Conservation (phyloP, 2,113 vertebrate genomes). For the Hipposideros armiger region DNA sequence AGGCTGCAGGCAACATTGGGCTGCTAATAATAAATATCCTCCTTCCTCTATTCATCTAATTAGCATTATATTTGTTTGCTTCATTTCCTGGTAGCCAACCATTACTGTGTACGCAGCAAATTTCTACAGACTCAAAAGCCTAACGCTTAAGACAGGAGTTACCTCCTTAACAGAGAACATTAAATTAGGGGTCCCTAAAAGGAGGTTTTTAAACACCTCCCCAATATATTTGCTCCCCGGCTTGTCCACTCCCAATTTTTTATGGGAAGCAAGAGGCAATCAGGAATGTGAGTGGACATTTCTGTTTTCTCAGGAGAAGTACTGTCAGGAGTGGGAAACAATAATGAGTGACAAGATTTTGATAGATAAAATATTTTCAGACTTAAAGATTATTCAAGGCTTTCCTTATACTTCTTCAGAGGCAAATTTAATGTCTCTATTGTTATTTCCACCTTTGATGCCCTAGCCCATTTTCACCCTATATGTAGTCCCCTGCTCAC, state of each 20-base stretch:
- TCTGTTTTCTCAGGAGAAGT: slow-evolving; percentile 68
- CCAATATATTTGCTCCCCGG: background rate
- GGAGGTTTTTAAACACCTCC: background rate
- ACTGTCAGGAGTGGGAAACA: slow-evolving; percentile 35
- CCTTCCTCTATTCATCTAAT: background rate
- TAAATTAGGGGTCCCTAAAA: background rate
- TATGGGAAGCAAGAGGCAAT: background rate
- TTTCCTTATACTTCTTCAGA: slow-evolving; percentile 32
- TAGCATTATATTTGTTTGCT: background rate
- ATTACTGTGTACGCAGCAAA: background rate
- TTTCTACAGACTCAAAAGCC: background rate
- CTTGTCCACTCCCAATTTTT: background rate
- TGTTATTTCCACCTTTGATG: background rate
- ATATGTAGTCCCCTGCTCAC: background rate
- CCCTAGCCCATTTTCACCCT: background rate
- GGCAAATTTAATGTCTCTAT: background rate
- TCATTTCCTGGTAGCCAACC: background rate
- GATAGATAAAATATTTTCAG: slow-evolving; percentile 69
- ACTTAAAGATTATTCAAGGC: slow-evolving; percentile 52
- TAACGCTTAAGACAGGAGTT: background rate
- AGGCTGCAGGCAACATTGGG: background rate
- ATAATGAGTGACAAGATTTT: slow-evolving; percentile 58
- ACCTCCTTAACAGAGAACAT: background rate
- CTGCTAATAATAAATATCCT: background rate
- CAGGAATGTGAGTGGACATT: slow-evolving; percentile 67